Evolutionary conservation across 1,140 invertebrate genomes (phyloP), one percentile per base, ranked within the genome.

Genomic region (Listronotus oregonensis): DNA sequence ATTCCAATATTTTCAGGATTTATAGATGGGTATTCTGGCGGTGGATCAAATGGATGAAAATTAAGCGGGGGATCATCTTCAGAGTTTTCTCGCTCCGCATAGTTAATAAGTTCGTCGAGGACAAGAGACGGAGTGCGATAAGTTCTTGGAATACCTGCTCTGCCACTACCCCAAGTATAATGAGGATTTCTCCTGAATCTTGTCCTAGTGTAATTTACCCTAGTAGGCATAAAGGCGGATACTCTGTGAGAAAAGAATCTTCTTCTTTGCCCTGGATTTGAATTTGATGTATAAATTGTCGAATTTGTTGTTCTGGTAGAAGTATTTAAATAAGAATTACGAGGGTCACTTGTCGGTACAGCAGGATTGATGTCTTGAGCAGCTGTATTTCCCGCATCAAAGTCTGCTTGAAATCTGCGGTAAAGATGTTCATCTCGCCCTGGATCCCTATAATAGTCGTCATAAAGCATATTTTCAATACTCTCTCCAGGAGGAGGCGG

Each of bases 31-130:
- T 67, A 59, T 70, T 74, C 68, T 3, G 71, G 57, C 43, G 75
- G 70, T 43, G 69, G 68, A 51, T 71, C 69, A 44, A 71, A 68
- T 9, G 72, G 68, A 52, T 71, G 69, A 51, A 59, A 61, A n/a
- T 64, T 37, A 0, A 46, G 39, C 1, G 32, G 49, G 0, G 63
- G 49, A 62, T 69, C 70, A 14, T 71, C 72, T 56, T 74, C 75
- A 1, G 71, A 67, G 42, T 70, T 71, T 9, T 69, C 71, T 10
- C 75, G 64, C 49, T 78, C 76, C 1, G 76, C 73, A 64, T 74
- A 78, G 51, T 77, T 77, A n/a, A 77, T 75, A 0, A 78, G 67
- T 62, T 77, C 76, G 64, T 78, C 77, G 11, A 72, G 50, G 6
- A 67, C 70, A 44, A 73, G 72, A 40, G 56, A 56, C 6, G 51